Percentiles rank a stretch among this genome's conserved stretches.
phyloP scores from a whole-genome alignment of 2,888 invertebrate genomes.

The Synanthedon myopaeformis region DNA sequence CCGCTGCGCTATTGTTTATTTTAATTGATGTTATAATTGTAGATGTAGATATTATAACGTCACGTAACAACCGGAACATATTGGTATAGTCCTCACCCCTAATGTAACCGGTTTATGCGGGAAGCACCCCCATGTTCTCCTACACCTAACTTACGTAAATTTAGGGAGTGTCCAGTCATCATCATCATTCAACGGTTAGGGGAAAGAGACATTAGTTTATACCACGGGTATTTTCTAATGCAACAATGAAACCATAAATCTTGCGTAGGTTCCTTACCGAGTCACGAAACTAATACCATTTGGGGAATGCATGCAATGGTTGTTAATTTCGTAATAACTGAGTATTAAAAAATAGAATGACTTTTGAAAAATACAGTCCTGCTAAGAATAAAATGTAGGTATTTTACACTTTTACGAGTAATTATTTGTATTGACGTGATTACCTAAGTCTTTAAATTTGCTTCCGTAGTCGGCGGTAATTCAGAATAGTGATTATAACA shows the following conservation, averaged over 20 bases:
- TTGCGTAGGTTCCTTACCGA: constrained; percentile 11
- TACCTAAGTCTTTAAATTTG: no score
- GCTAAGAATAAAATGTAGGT: no score
- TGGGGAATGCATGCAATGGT: no score
- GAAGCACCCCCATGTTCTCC: constrained; percentile 32
- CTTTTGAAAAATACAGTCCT: no score
- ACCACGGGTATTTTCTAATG: constrained; percentile 20
- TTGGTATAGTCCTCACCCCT: not conserved
- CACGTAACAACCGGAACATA: no score
- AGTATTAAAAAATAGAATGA: no score
- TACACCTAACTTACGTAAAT: constrained; percentile 21
- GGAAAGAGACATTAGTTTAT: constrained; percentile 39
- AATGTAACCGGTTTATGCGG: constrained; percentile 16
- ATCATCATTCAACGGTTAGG: constrained; percentile 35
- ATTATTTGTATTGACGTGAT: no score
- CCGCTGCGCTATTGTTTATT: not conserved
- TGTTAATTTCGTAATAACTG: no score
- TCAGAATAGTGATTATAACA: no score
- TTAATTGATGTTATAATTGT: not conserved
- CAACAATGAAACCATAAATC: constrained; percentile 26
- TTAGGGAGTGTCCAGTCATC: constrained; percentile 49
- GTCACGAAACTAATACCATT: constrained; percentile 5
- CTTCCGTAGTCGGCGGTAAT: no score
- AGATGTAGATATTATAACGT: no score
- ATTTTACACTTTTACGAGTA: no score